Conservation (phyloP, 2,888 invertebrate genomes). For the Lepidocyrtinus sp. region DNA sequence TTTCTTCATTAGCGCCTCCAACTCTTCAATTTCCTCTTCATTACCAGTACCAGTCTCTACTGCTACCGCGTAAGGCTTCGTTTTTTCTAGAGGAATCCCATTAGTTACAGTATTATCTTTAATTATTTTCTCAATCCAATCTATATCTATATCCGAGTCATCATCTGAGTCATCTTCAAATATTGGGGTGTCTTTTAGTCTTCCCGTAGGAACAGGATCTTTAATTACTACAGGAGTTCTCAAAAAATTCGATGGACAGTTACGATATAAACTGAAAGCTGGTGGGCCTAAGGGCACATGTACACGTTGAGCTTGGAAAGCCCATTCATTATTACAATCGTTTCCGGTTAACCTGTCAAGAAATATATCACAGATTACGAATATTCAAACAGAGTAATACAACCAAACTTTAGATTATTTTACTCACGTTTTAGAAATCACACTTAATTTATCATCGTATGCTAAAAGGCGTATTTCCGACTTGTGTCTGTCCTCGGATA, state of each 20-base stretch:
- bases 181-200: not conserved
- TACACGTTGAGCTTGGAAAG: slow-evolving; percentile 31
- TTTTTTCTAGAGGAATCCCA: slow-evolving; percentile 27
- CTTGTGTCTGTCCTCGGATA: slow-evolving; percentile 65
- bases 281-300: slow-evolving; percentile 40
- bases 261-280: slow-evolving; percentile 40
- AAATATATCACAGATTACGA: too few relatives aligned
- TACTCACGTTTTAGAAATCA: slow-evolving; percentile 64
- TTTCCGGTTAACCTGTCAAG: slow-evolving; percentile 46
- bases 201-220: slow-evolving; percentile 28
- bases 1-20: slow-evolving; percentile 29
- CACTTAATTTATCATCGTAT: slow-evolving; percentile 55
- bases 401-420: too few relatives aligned
- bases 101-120: slow-evolving; percentile 24
- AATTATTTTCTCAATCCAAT: slow-evolving; percentile 33
- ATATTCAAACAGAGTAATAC: slow-evolving; percentile 22
- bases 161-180: slow-evolving; percentile 40
- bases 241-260: not conserved
- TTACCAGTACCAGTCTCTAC: slow-evolving; percentile 48
- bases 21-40: slow-evolving; percentile 45
- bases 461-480: slow-evolving; percentile 64
- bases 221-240: not conserved
- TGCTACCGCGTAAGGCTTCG: slow-evolving; percentile 31
- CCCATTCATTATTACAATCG: slow-evolving; percentile 53
- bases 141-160: slow-evolving; percentile 33